Percentiles rank a stretch among this genome's conserved stretches.
These are phyloP conservation scores for Bombus fervidus DNA, from an alignment of 1,140 invertebrate genomes.

Conservation along the genomic window DNA sequence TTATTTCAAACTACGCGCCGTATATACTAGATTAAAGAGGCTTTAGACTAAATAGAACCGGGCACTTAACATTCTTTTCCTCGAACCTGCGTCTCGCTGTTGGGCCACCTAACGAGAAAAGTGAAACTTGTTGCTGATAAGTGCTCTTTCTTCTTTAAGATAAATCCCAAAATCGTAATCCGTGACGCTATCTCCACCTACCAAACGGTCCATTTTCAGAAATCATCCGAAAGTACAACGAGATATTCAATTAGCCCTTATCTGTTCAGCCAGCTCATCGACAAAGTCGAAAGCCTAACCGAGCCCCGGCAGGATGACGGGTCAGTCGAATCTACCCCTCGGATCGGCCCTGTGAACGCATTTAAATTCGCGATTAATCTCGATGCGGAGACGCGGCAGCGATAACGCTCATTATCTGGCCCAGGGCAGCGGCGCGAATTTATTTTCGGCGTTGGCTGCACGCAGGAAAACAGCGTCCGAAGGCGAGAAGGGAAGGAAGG, in stretches of 20 bases:
- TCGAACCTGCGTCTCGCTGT: background rate
- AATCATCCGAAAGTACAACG: background rate
- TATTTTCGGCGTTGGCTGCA: constrained; percentile 45
- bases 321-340: constrained; percentile 20
- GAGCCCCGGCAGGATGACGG: background rate
- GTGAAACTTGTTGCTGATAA: background rate
- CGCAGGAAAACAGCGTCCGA: constrained; percentile 17
- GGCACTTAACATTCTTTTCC: constrained; percentile 11
- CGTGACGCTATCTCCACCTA: background rate
- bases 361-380: constrained; percentile 67
- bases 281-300: too few relatives aligned
- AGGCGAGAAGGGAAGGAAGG: background rate
- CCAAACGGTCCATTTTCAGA: background rate
- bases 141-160: too few relatives aligned
- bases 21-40: constrained; percentile 15
- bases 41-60: constrained; percentile 29
- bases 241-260: constrained; percentile 21
- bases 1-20: background rate
- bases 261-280: background rate
- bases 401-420: constrained; percentile 61
- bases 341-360: constrained; percentile 15
- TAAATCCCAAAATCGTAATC: too few relatives aligned
- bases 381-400: constrained; percentile 4
- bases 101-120: background rate
- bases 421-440: constrained; percentile 36